A percentile compares a stretch with the other conserved stretches of the same genome.
Conservation (phyloP, 2,797 vertebrate species). For the Sphaeramia orbicularis region DNA sequence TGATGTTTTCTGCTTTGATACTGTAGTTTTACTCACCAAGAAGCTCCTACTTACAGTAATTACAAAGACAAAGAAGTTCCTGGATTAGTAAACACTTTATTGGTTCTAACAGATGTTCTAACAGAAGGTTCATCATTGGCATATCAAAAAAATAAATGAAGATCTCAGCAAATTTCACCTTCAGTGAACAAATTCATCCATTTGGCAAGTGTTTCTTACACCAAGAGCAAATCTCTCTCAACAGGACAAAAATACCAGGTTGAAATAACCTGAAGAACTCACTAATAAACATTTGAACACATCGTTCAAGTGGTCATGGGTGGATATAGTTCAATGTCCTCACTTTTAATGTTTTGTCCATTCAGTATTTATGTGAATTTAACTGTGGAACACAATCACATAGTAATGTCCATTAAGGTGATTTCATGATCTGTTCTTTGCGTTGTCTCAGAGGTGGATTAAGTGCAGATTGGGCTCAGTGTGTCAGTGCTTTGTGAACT, state of each 20-base stretch:
- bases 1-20: too few relatives aligned
- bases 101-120: constrained; percentile 61
- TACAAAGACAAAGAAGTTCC: background rate
- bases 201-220: constrained; percentile 39
- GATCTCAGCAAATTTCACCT: constrained; percentile 41
- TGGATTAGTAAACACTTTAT: constrained; percentile 76
- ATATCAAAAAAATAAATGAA: constrained; percentile 56
- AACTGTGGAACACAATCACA: too few relatives aligned
- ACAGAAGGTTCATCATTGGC: constrained; percentile 34
- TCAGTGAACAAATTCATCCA: constrained; percentile 27
- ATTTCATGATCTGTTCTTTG: too few relatives aligned
- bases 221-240: background rate
- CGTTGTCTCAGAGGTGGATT: too few relatives aligned
- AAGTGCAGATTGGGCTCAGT: too few relatives aligned
- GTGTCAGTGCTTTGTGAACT: too few relatives aligned
- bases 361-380: too few relatives aligned
- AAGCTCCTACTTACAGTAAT: too few relatives aligned
- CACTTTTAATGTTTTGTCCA: too few relatives aligned
- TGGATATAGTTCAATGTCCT: too few relatives aligned
- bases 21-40: too few relatives aligned
- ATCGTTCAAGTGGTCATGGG: background rate
- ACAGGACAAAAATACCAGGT: background rate
- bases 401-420: too few relatives aligned
- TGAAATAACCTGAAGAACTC: background rate
- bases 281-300: background rate